These are phyloP conservation scores for Pseudeuparius sepicola DNA, from an alignment of 2,888 invertebrate species.

Conservation along the genomic window DNA sequence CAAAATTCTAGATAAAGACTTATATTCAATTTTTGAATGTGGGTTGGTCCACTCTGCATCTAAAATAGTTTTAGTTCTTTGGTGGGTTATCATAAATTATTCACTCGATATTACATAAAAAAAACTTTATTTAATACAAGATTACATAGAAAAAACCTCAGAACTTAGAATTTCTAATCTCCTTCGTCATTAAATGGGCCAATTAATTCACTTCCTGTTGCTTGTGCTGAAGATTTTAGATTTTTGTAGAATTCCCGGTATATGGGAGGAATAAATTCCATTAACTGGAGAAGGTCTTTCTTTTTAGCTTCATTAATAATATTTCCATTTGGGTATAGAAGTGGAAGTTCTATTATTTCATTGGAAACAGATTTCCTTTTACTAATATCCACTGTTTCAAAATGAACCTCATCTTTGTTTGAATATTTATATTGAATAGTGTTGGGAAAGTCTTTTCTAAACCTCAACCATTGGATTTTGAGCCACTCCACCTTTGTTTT, in stretches of 20 bases:
- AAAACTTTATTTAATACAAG: too few species aligned
- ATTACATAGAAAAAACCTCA: too few species aligned
- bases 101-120: too few species aligned
- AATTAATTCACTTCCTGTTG: too few species aligned
- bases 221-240: too few species aligned
- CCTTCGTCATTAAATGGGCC: too few species aligned
- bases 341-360: conserved; percentile 15
- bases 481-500: conserved; percentile 9
- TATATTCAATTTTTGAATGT: too few species aligned
- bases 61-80: too few species aligned
- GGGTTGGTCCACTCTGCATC: too few species aligned
- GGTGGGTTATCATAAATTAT: too few species aligned
- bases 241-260: conserved; percentile 16
- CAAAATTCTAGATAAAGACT: too few species aligned
- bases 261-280: conserved; percentile 16
- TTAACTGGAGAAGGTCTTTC: conserved; percentile 16
- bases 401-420: conserved; percentile 18
- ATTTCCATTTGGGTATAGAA: conserved; percentile 17
- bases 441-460: conserved; percentile 3
- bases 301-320: conserved; percentile 17
- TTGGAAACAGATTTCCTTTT: conserved; percentile 15
- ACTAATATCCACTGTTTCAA: conserved; percentile 18
- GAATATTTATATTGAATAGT: conserved; percentile 16
- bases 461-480: conserved; percentile 8
- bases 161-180: too few species aligned